A percentile compares a stretch with the other conserved stretches of the same genome.
phyloP scores from a whole-genome alignment of 1,140 invertebrate genomes.

The Hypothenemus hampei region DNA sequence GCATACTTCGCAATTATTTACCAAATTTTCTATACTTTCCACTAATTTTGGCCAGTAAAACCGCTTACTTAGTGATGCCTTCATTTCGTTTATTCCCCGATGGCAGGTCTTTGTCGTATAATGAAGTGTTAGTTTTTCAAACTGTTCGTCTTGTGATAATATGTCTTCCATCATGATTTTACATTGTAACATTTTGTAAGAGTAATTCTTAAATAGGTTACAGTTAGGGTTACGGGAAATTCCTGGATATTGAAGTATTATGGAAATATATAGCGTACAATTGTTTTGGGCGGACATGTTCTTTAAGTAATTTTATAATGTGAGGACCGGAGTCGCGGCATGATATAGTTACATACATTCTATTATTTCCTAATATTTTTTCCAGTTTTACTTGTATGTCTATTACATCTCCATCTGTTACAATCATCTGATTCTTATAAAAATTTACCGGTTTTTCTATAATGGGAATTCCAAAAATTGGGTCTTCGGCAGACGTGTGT shows the following conservation, averaged over 20 bases:
- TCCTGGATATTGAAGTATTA: conserved; percentile 21
- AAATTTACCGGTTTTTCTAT: conserved; percentile 16
- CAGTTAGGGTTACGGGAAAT: conserved; percentile 19
- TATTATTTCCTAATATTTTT: conserved; percentile 20
- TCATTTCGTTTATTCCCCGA: conserved; percentile 29
- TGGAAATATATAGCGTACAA: no score
- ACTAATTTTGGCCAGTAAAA: conserved; percentile 29
- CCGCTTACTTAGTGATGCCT: conserved; percentile 14
- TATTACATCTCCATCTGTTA: not conserved
- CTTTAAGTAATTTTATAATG: conserved; percentile 21
- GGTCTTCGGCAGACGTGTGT: conserved; percentile 17
- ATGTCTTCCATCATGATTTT: conserved; percentile 19
- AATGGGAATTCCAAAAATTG: conserved; percentile 13
- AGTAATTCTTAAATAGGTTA: conserved; percentile 22
- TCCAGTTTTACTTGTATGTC: not conserved
- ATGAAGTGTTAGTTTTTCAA: conserved; percentile 25
- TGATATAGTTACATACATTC: conserved; percentile 14
- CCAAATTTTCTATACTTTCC: conserved; percentile 25
- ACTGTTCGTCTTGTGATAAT: conserved; percentile 18
- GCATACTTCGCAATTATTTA: no score
- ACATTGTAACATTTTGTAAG: conserved; percentile 24
- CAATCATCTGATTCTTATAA: conserved; percentile 27
- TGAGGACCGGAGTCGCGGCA: not conserved
- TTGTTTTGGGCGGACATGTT: conserved; percentile 28
- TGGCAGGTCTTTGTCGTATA: conserved; percentile 31